Base-by-base conservation (phyloP, 2,797 vertebrate genomes). In the Anguilla megastoma region DNA sequence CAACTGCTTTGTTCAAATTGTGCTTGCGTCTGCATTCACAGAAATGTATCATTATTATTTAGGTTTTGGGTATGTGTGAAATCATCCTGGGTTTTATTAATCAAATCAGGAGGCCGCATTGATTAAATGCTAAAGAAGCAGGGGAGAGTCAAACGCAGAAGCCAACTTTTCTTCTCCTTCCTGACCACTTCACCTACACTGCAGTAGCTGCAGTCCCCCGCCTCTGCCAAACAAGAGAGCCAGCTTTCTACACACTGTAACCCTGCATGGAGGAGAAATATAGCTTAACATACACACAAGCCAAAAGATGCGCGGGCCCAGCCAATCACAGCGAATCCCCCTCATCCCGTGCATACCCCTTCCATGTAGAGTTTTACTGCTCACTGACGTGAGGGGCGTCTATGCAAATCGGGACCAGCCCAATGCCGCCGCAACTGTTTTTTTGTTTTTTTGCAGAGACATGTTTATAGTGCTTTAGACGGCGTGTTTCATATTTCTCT, bases 401-500 rank as follows among this genome's bases (percentile, higher is more conserved):
- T 45, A 88, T 90, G 84, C 85, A 84, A 86, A 85, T 74, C 50
- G 88, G 8, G 36, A 82, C 63, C 88, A 48, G 50, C 87, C 80
- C 60, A 79, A 87, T 84, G 71, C 45, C 85, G 27, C 85, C 85
- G 86, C 84, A 86, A 89, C 87, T 80, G 56, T 85, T 69, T 87
- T 45, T 45, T 41, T 3, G 2, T 41, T 45, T 45, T 88, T 66
- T 58, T 16, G 71, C 27, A 71, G 86, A 71, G 87, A 79, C 86
- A 87, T 89, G 89, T 85, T 84, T 88, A 41, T 89, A 86, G 89
- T 88, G 86, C 18, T 79, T 84, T 85, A 74, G 6, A 24, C 45
- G 9, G 33, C n/a, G 5, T 60, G 74, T 12, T 30, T 89, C 82
- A 45, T 89, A 89, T 91, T 92, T 71, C 88, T 87, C 88, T 82